Base-by-base conservation (phyloP, 2,888 invertebrate species). In the Drosophila kanekoi region DNA sequence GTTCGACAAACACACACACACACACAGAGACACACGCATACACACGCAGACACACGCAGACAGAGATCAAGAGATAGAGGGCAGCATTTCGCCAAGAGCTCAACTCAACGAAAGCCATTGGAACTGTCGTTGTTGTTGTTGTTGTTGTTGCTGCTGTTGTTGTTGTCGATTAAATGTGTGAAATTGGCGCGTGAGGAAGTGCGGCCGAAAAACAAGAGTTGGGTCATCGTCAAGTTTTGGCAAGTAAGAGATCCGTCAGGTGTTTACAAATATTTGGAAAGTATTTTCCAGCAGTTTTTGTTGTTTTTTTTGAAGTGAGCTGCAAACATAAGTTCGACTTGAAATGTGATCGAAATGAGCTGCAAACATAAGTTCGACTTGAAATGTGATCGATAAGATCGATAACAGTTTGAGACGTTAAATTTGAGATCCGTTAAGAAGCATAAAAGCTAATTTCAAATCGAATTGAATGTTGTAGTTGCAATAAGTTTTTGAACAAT, bases 151-250 rank as follows among this genome's bases (percentile, higher is more conserved):
- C 18, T 9, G 40, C 28, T 16, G 23, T 40, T 37, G 38, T 58
- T 48, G 28, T 33, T 49, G 52, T 20, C 57, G 41, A 35, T 32
- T 11, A 35, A 67, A 77, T 57, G 78, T 78, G 81, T 73, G 78
- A 78, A 78, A 66, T 64, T 73, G 60, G 70, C 81, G 60, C 63
- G 78, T 69, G 81, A 77, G 78, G 62, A 77, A 80, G 62, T n/a
- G n/a, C n/a, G n/a, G n/a, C n/a, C n/a, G 51, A 41, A 18, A 35
- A 52, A 18, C 18, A n/a, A n/a, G 14, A 40, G 51, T 49, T 66
- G 52, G 57, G 16, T 66, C 67, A 48, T 37, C 54, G 35, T 43
- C 67, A 18, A 11, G 43, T 59, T 59, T 69, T 38, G 60, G 37
- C 48, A 69, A 59, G 60, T 69, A 40, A 58, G 49, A 62, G 35